Conservation (phyloP, 1,140 invertebrate genomes). For the Aporrectodea caliginosa region DNA sequence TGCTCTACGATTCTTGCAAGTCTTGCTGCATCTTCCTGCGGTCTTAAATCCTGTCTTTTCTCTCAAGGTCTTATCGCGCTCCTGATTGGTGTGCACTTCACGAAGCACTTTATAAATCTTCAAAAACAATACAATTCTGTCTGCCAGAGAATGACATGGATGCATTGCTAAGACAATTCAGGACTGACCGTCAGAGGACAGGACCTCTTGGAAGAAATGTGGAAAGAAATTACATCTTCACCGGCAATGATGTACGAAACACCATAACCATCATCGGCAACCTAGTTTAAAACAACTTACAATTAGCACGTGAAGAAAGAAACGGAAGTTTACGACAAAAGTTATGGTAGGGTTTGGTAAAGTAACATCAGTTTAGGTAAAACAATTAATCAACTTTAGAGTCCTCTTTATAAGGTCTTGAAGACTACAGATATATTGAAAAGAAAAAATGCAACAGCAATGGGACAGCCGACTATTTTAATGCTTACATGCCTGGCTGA, state of each 20-base stretch:
- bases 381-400: too few species aligned
- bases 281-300: too few species aligned
- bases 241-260: conserved; percentile 97
- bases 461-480: too few species aligned
- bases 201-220: conserved; percentile 89
- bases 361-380: not conserved
- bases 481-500: too few species aligned
- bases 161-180: not conserved
- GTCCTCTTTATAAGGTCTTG: too few species aligned
- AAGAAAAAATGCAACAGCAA: too few species aligned
- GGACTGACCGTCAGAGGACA: conserved; percentile 71
- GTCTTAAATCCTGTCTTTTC: too few species aligned
- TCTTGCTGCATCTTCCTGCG: too few species aligned
- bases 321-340: too few species aligned
- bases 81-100: not conserved
- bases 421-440: too few species aligned
- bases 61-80: not conserved
- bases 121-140: not conserved
- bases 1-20: too few species aligned
- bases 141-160: not conserved
- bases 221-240: conserved; percentile 93
- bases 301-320: too few species aligned
- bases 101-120: not conserved
- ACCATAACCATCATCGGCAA: conserved; percentile 93
- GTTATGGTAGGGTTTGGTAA: not conserved